phyloP scores from a whole-genome alignment of 92 coral and sea anemone species.

The Parazoanthus darwini region DNA sequence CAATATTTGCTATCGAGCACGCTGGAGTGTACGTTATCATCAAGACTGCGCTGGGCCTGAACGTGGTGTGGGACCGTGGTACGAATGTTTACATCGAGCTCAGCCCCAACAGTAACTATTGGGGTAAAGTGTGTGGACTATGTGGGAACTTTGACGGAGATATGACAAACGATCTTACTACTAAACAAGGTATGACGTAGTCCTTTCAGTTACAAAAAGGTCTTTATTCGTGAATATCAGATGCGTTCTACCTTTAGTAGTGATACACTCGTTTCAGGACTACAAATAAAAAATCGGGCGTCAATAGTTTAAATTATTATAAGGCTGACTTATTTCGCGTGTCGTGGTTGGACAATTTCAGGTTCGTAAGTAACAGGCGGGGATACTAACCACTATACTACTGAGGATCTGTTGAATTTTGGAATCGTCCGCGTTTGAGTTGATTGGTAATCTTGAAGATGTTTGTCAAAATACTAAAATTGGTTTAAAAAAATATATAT shows the following conservation, averaged over 20 bases:
- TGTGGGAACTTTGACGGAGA: conserved; percentile 85
- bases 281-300: neutral
- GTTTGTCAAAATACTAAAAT: too few species aligned
- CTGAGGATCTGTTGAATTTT: neutral
- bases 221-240: too few species aligned
- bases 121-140: conserved; percentile 77
- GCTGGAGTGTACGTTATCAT: conserved; percentile 72
- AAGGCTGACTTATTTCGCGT: too few species aligned
- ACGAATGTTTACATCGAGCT: conserved; percentile 68
- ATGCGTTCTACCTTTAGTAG: neutral
- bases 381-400: conserved; percentile 95
- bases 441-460: too few species aligned
- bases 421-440: too few species aligned
- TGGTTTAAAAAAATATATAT: too few species aligned
- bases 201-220: too few species aligned
- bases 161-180: conserved; percentile 67
- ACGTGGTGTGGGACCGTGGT: conserved; percentile 77
- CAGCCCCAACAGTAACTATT: conserved; percentile 64
- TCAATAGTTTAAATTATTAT: too few species aligned
- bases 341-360: conserved; percentile 63
- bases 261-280: neutral
- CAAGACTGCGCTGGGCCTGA: conserved; percentile 70
- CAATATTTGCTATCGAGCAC: conserved; percentile 59
- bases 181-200: conserved; percentile 59
- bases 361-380: conserved; percentile 99